Conservation (phyloP, 2,113 vertebrate species). For the Morone chrysops region DNA sequence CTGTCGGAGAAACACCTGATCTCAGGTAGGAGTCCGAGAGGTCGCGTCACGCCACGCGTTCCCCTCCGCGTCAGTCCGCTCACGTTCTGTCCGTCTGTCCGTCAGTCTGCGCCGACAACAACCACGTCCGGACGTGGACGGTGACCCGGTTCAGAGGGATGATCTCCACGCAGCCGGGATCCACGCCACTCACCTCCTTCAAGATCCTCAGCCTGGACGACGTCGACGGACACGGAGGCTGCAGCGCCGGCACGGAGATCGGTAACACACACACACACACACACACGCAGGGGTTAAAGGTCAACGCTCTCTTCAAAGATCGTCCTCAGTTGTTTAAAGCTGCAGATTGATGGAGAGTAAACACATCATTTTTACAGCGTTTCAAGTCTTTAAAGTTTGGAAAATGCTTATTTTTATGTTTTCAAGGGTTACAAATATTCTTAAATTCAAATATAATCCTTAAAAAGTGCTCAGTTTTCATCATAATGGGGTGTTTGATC, state of each 20-base stretch:
- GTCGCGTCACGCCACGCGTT: background rate
- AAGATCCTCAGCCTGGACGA: constrained; percentile 92
- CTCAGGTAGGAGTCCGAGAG: constrained; percentile 68
- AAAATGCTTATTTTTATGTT: too few species aligned
- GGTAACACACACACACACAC: constrained; percentile 73
- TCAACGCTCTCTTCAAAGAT: too few species aligned
- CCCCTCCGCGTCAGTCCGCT: background rate
- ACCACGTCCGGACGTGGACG: constrained; percentile 93
- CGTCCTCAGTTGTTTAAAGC: too few species aligned
- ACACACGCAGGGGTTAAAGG: too few species aligned
- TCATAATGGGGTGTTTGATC: too few species aligned
- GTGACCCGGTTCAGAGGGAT: constrained; percentile 94
- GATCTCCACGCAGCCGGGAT: constrained; percentile 95
- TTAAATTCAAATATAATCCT: too few species aligned
- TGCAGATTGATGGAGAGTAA: too few species aligned
- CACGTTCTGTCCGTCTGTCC: rapidly evolving
- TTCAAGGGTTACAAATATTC: too few species aligned
- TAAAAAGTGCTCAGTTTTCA: too few species aligned
- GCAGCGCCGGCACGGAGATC: constrained; percentile 89
- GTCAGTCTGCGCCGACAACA: constrained; percentile 93
- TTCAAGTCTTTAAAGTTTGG: too few species aligned
- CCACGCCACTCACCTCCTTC: constrained; percentile 92
- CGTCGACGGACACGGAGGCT: constrained; percentile 86
- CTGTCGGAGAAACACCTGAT: constrained; percentile 94
- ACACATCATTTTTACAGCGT: too few species aligned